Conservation (phyloP, 1,140 invertebrate species). For the Apocrypta bakeri region DNA sequence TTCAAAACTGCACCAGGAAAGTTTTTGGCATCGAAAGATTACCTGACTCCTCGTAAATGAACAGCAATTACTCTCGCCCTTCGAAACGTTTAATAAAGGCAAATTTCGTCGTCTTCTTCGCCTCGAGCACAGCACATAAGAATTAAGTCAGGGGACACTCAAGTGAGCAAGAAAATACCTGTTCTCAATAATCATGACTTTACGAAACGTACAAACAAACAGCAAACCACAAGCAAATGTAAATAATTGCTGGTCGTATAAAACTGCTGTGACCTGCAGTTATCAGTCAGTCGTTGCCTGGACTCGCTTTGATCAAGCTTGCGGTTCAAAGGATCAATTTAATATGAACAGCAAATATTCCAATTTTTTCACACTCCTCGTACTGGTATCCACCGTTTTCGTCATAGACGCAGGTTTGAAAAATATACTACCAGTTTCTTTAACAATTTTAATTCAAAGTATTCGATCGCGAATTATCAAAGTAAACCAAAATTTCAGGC, state of each 20-base stretch:
- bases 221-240: background rate
- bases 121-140: background rate
- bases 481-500: too few species aligned
- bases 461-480: too few species aligned
- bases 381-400: background rate
- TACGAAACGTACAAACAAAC: background rate
- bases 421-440: too few species aligned
- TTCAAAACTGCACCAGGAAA: background rate
- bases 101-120: background rate
- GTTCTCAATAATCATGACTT: background rate
- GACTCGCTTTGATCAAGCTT: background rate
- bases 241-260: slow-evolving; percentile 8
- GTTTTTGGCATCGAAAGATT: background rate
- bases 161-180: background rate
- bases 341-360: slow-evolving; percentile 16
- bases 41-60: background rate
- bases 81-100: background rate
- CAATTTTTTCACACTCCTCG: slow-evolving; percentile 10
- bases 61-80: background rate
- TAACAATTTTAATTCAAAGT: too few species aligned
- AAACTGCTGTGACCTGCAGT: slow-evolving; percentile 5
- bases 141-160: slow-evolving; percentile 1
- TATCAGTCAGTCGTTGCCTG: background rate
- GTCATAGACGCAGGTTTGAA: slow-evolving; percentile 17
- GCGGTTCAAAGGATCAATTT: background rate